Conservation (phyloP, 2,888 invertebrate genomes). For the Sphaeridia pumilis region DNA sequence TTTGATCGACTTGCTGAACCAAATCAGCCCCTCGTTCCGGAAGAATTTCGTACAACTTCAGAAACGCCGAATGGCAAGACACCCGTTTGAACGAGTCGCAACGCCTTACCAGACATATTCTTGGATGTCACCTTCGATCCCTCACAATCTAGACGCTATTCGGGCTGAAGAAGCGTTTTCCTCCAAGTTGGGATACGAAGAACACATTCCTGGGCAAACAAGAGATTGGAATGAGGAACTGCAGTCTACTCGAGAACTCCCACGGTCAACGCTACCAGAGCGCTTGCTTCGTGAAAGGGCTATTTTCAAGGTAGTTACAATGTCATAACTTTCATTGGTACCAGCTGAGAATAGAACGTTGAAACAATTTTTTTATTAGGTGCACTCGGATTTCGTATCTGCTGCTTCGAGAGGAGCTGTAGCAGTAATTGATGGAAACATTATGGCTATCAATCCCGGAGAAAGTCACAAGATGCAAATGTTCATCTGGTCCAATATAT, state of each 20-base stretch:
- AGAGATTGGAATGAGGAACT: constrained; percentile 99
- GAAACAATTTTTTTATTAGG: constrained; percentile 45
- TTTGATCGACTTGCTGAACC: constrained; percentile 83
- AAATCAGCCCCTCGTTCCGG: constrained; percentile 81
- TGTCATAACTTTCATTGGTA: neutral
- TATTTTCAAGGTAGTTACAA: constrained; percentile 83
- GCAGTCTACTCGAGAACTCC: constrained; percentile 91
- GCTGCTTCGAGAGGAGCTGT: constrained; percentile 95
- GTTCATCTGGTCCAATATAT: constrained; percentile 99
- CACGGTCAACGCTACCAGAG: constrained; percentile 83
- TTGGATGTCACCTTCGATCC: constrained; percentile 82
- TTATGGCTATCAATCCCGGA: constrained; percentile 98
- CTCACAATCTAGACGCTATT: constrained; percentile 94
- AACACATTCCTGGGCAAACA: constrained; percentile 97
- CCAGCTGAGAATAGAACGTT: too few species aligned
- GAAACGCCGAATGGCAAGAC: constrained; percentile 76
- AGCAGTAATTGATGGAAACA: constrained; percentile 98
- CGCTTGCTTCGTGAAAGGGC: constrained; percentile 86
- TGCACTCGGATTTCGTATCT: constrained; percentile 96
- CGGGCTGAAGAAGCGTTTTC: constrained; percentile 98
- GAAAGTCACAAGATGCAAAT: constrained; percentile 99
- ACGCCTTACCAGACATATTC: constrained; percentile 96
- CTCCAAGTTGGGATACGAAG: constrained; percentile 92
- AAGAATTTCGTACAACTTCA: constrained; percentile 76
- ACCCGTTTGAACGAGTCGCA: constrained; percentile 93